phyloP scores from a whole-genome alignment of 1,140 invertebrate genomes.

The Micrasema longulum region DNA sequence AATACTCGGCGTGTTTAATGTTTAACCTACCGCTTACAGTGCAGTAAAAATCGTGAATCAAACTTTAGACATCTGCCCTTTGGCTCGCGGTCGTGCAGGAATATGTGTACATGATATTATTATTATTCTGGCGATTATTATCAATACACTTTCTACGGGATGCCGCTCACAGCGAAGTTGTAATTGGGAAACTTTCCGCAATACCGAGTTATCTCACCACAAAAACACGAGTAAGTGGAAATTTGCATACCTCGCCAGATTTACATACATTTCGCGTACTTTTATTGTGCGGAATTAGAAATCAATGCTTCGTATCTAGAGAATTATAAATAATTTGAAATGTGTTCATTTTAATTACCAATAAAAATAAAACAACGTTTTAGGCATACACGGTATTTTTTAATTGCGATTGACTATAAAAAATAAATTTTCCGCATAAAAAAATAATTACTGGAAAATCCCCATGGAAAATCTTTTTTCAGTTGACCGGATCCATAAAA shows the following conservation, averaged over 20 bases:
- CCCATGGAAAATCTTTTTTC: no score
- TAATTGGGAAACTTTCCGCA: conserved; percentile 21
- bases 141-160: conserved; percentile 22
- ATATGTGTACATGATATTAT: conserved; percentile 13
- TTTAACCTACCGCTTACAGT: no score
- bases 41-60: conserved; percentile 24
- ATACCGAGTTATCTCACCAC: conserved; percentile 15
- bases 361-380: no score
- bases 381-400: no score
- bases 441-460: no score
- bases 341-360: no score
- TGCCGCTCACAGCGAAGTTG: background rate
- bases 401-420: no score
- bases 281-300: background rate
- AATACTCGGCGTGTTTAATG: no score
- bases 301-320: no score
- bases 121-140: conserved; percentile 18
- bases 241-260: conserved; percentile 20
- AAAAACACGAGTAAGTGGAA: conserved; percentile 7
- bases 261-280: background rate
- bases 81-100: conserved; percentile 21
- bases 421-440: no score
- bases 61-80: conserved; percentile 13
- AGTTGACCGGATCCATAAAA: no score
- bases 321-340: no score